phyloP scores from a whole-genome alignment of 2,113 vertebrate genomes.

The Malurus elegans region DNA sequence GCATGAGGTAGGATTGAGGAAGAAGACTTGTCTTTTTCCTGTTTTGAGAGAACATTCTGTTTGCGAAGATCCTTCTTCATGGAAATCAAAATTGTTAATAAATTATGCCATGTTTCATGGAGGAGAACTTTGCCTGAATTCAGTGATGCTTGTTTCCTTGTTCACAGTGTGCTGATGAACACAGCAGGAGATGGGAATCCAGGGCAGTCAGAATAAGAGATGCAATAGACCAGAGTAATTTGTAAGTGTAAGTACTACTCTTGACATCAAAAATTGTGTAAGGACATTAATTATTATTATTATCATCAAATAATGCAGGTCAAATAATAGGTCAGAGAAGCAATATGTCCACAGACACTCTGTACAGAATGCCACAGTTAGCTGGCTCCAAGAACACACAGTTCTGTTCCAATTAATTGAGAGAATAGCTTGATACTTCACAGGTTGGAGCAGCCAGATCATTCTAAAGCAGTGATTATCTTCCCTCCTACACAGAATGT shows the following conservation, averaged over 20 bases:
- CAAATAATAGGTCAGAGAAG: not conserved
- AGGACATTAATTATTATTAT: not conserved
- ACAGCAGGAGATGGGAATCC: not conserved
- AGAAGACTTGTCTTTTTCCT: not conserved
- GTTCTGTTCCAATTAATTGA: slow-evolving; percentile 63
- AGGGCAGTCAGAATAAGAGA: not conserved
- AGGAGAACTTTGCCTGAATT: not conserved
- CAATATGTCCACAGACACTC: not conserved
- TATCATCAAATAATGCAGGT: not conserved
- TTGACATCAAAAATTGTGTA: not conserved
- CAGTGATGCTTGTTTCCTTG: not conserved
- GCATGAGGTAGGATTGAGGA: rapidly evolving
- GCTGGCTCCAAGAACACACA: slow-evolving; percentile 12
- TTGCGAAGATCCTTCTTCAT: not conserved
- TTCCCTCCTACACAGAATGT: slow-evolving; percentile 61
- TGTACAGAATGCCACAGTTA: not conserved
- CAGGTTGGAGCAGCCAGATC: slow-evolving; percentile 49
- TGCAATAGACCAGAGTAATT: not conserved
- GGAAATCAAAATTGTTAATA: not conserved
- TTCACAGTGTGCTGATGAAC: not conserved
- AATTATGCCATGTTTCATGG: not conserved
- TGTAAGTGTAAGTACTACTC: not conserved
- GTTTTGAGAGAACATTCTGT: not conserved
- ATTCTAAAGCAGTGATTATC: slow-evolving; percentile 74
- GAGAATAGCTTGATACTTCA: slow-evolving; percentile 44